Percentiles rank a stretch among this genome's conserved stretches.
Conservation (phyloP, 2,797 vertebrate species). For the Xenentodon cancila region DNA sequence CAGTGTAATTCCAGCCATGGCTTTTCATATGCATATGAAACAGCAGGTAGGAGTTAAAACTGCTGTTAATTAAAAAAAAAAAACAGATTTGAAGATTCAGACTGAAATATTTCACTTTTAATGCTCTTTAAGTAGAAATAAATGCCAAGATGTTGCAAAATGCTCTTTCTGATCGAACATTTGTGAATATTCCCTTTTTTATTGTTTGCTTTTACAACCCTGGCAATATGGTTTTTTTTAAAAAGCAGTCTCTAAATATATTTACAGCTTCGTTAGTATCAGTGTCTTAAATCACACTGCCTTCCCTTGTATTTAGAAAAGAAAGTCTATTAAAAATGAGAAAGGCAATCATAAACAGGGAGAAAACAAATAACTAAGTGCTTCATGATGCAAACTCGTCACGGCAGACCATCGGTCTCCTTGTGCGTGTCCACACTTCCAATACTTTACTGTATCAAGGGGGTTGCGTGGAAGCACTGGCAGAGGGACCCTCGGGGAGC, state of each 20-base stretch:
- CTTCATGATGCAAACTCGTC: slow-evolving; percentile 27
- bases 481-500: slow-evolving; percentile 15
- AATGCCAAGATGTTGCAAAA: neutral
- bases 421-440: slow-evolving; percentile 47
- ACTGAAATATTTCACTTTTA: neutral
- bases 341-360: neutral
- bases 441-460: slow-evolving; percentile 70
- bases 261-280: neutral
- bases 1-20: neutral
- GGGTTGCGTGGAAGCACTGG: slow-evolving; percentile 18
- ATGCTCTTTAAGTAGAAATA: neutral
- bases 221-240: neutral
- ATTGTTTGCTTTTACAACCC: slow-evolving; percentile 3
- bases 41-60: neutral
- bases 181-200: neutral
- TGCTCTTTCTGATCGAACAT: neutral
- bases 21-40: neutral
- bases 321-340: slow-evolving; percentile 3
- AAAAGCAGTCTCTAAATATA: neutral
- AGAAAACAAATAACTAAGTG: slow-evolving; percentile 19
- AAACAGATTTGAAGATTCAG: neutral
- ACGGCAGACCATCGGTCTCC: slow-evolving; percentile 45
- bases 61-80: too few relatives aligned
- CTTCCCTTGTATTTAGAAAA: slow-evolving; percentile 4
- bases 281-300: slow-evolving; percentile 1